phyloP scores from a whole-genome alignment of 2,888 invertebrate genomes.

The Plemyria rubiginata region DNA sequence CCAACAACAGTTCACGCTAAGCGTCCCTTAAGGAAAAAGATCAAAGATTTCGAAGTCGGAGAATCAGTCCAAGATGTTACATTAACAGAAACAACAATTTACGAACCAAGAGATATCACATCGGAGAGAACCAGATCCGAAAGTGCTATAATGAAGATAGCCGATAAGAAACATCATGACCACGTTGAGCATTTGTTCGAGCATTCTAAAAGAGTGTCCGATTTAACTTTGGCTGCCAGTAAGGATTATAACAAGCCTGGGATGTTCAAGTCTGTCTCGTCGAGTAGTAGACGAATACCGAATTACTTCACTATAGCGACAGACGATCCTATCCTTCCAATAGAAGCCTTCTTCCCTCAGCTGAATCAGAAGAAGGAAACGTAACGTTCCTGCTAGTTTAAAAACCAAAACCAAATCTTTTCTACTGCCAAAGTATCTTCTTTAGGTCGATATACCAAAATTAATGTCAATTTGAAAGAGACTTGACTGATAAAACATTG shows the following conservation, averaged over 20 bases:
- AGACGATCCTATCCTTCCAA: slow-evolving; percentile 91
- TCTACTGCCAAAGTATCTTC: slow-evolving; percentile 75
- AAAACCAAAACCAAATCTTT: slow-evolving; percentile 71
- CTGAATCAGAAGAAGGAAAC: slow-evolving; percentile 86
- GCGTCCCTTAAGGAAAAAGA: slow-evolving; percentile 69
- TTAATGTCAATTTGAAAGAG: slow-evolving; percentile 22
- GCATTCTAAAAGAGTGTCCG: slow-evolving; percentile 88
- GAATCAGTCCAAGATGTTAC: slow-evolving; percentile 74
- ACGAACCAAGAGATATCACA: slow-evolving; percentile 67
- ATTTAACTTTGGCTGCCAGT: slow-evolving; percentile 89
- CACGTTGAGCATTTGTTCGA: slow-evolving; percentile 75
- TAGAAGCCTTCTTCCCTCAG: slow-evolving; percentile 92
- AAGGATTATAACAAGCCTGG: slow-evolving; percentile 90
- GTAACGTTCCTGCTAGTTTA: slow-evolving; percentile 61
- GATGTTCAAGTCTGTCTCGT: slow-evolving; percentile 88
- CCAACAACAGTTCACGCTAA: slow-evolving; percentile 62
- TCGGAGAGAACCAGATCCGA: slow-evolving; percentile 80
- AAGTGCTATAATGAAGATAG: slow-evolving; percentile 85
- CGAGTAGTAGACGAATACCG: slow-evolving; percentile 86
- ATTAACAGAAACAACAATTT: slow-evolving; percentile 65
- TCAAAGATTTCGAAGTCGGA: slow-evolving; percentile 69
- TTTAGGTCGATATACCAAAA: slow-evolving; percentile 28
- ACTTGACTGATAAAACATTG: slow-evolving; percentile 16
- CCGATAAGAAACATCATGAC: slow-evolving; percentile 79
- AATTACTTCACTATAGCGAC: slow-evolving; percentile 90